A percentile compares a stretch with the other conserved stretches of the same genome.
Evolutionary conservation across 2,113 vertebrate species (phyloP).

Genomic region (Motacilla alba): DNA sequence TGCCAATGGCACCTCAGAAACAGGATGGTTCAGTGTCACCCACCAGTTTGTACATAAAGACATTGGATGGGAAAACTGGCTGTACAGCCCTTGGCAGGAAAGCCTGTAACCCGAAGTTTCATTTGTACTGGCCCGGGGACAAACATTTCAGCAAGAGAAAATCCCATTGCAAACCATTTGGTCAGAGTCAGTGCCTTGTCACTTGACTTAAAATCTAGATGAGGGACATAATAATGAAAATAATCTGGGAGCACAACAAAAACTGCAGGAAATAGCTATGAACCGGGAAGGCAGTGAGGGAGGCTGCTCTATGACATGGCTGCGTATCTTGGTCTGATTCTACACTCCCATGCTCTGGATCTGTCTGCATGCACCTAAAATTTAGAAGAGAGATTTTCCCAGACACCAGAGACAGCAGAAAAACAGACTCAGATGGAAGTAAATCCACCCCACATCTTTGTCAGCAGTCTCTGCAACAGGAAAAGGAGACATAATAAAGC

Average conservation of each 20-base stretch:
- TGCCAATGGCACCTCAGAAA: neutral
- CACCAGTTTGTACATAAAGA: neutral
- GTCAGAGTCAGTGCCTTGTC: neutral
- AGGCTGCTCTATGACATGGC: neutral
- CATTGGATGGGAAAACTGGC: neutral
- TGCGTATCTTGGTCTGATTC: fast-evolving
- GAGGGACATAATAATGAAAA: neutral
- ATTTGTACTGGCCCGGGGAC: neutral
- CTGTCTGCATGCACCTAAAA: neutral
- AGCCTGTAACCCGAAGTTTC: neutral
- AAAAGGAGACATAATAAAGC: neutral
- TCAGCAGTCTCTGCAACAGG: neutral
- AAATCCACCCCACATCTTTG: neutral
- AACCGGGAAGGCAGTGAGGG: neutral
- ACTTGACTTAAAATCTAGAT: neutral
- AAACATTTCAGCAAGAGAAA: neutral
- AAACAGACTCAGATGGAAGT: neutral
- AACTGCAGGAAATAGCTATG: neutral
- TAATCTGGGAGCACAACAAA: neutral
- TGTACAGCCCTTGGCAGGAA: fast-evolving
- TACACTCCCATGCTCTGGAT: neutral
- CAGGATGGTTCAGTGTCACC: neutral
- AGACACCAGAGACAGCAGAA: neutral
- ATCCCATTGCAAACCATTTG: neutral
- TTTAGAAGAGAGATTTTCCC: neutral